Evolutionary conservation across 2,797 vertebrate species (phyloP).

Genomic region (Muscicapa comitata): DNA sequence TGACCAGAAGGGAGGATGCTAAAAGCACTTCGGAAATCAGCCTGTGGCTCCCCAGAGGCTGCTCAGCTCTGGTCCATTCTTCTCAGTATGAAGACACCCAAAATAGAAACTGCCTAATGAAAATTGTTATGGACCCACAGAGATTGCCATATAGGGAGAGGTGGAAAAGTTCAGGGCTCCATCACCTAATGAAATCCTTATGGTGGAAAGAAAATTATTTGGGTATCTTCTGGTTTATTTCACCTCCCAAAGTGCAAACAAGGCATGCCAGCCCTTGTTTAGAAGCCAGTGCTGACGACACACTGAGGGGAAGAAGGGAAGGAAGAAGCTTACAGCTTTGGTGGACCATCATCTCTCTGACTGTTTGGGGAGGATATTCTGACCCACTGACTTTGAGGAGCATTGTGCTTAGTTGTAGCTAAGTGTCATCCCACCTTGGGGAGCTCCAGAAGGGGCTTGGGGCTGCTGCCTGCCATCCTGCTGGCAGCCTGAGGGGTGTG

Average conservation of each 20-base stretch:
- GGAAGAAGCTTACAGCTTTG: neutral
- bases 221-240: neutral
- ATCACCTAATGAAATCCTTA: neutral
- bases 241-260: neutral
- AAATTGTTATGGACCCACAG: neutral
- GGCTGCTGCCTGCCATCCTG: neutral
- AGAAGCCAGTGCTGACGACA: neutral
- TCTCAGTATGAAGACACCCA: neutral
- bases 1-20: neutral
- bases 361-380: neutral
- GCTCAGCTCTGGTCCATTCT: neutral
- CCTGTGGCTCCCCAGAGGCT: neutral
- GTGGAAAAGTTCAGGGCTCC: neutral
- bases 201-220: neutral
- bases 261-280: neutral
- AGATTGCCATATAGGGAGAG: neutral
- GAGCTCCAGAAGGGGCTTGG: neutral
- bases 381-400: neutral
- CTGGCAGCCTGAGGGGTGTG: neutral
- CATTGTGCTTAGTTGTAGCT: neutral
- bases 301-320: neutral
- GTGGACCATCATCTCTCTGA: neutral
- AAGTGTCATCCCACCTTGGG: neutral
- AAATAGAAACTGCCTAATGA: slow-evolving; percentile 17
- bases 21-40: neutral